Evolutionary conservation across 2,888 invertebrate species (phyloP), one percentile per base, ranked within the genome.

Genomic region (Saturnia japonica): DNA sequence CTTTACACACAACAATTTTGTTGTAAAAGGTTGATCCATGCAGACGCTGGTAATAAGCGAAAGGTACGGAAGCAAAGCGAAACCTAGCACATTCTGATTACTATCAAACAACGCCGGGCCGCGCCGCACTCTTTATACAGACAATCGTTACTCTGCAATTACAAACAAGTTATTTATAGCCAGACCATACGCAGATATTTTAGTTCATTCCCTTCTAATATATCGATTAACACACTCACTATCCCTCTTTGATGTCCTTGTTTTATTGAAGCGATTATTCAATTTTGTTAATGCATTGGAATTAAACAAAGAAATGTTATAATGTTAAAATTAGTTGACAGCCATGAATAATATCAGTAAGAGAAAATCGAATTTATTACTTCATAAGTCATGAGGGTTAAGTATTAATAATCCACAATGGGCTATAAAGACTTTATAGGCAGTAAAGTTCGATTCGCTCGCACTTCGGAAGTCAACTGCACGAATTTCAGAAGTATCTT

Each of bases 321-420:
- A 72, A 75, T 34, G 34, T 34, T 34, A 34, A 34, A 34, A 34
- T 80, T 77, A 78, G 79, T 78, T 81, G 78, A 82, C 85, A 83
- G n/a, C 81, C 81, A 83, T 82, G 85, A 80, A 81, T 83, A 82
- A 81, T 84, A 83, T 82, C 82, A 87, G 86, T 85, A 90, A 90
- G 88, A 85, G 86, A 86, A 90, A 87, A 88, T 88, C 86, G 87
- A 91, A 91, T 91, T 93, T 93, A 93, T 92, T 90, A 91, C 92
- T 91, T 91, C 91, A 93, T 93, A 93, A 93, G 91, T 93, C 93
- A 91, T 89, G 87, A 89, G 91, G 91, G 93, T 90, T 91, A 91
- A 91, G 93, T 92, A 93, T 92, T 93, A 93, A 92, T 93, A 88
- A 91, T 89, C 90, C 90, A 93, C 92, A 93, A 93, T 93, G 91